Conservation (phyloP, 2,888 invertebrate genomes). For the Cloeon dipterum region DNA sequence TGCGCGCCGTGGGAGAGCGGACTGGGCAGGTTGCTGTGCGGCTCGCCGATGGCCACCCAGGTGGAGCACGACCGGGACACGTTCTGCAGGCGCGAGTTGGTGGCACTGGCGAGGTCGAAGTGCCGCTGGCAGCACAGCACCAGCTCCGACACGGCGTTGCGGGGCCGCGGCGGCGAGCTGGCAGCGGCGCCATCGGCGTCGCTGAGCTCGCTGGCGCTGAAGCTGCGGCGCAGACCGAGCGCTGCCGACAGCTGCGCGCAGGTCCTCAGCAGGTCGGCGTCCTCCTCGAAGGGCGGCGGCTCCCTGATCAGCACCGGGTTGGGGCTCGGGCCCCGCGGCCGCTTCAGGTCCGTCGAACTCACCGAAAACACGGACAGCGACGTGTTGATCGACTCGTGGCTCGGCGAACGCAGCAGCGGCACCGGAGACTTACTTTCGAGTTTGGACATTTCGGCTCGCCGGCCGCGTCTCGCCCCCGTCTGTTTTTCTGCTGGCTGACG, state of each 20-base stretch:
- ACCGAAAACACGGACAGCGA: conserved; percentile 59
- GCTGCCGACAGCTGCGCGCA: conserved; percentile 60
- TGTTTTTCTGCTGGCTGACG: too few species aligned
- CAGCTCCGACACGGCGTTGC: conserved; percentile 24
- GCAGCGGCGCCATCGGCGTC: background rate
- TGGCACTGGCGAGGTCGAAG: conserved; percentile 3
- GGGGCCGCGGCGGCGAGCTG: background rate
- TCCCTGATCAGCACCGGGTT: conserved; percentile 23
- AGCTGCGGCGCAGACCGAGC: conserved; percentile 59
- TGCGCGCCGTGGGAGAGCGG: conserved; percentile 18
- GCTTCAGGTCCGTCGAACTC: conserved; percentile 36
- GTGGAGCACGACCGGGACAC: conserved; percentile 56
- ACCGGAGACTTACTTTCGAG: background rate
- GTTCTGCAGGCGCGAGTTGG: conserved; percentile 30
- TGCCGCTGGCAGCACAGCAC: conserved; percentile 10
- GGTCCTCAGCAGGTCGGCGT: conserved; percentile 52
- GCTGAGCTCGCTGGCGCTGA: conserved; percentile 58
- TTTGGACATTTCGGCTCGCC: background rate
- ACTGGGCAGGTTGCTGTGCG: conserved; percentile 44
- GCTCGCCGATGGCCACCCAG: conserved; percentile 67
- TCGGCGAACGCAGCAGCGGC: conserved; percentile 44
- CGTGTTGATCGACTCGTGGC: conserved; percentile 64
- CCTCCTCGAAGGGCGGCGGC: conserved; percentile 29
- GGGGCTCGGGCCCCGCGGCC: conserved; percentile 39
- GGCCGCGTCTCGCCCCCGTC: too few species aligned